phyloP scores from a whole-genome alignment of 2,113 vertebrate species.

The Peromyscus maniculatus region DNA sequence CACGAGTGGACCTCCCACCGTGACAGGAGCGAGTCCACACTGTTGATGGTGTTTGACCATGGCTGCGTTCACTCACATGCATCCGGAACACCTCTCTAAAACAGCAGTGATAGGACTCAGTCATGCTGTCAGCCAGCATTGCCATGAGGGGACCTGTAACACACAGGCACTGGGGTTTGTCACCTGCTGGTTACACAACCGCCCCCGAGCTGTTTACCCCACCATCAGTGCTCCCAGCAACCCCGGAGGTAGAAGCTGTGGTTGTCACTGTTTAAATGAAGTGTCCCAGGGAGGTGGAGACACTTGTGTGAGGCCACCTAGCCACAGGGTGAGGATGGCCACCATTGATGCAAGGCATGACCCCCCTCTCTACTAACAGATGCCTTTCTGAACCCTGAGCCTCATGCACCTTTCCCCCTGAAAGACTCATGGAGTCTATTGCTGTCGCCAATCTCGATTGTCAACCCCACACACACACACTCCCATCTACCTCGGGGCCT shows the following conservation, averaged over 20 bases:
- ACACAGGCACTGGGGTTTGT: no score
- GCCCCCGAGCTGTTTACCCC: not conserved
- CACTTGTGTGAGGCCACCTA: not conserved
- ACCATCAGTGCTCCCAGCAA: not conserved
- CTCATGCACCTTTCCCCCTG: fast-evolving
- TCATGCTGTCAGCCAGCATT: not conserved
- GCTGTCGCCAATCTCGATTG: not conserved
- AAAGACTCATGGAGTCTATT: not conserved
- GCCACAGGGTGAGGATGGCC: not conserved
- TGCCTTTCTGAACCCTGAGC: not conserved
- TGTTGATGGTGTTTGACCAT: not conserved
- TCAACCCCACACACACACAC: not conserved
- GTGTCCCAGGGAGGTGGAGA: not conserved
- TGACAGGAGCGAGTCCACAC: no score
- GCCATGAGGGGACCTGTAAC: not conserved
- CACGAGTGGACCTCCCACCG: no score
- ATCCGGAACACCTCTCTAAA: not conserved
- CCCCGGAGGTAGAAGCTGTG: not conserved
- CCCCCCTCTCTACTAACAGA: not conserved
- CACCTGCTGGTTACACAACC: not conserved
- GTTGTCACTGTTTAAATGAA: not conserved
- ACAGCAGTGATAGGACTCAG: not conserved
- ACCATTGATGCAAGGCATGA: not conserved
- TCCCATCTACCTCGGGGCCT: not conserved
- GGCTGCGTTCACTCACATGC: not conserved